These are phyloP conservation scores for Luidia sarsii DNA, from an alignment of 53 echinoderm and acorn worm species.

Conservation along the genomic window DNA sequence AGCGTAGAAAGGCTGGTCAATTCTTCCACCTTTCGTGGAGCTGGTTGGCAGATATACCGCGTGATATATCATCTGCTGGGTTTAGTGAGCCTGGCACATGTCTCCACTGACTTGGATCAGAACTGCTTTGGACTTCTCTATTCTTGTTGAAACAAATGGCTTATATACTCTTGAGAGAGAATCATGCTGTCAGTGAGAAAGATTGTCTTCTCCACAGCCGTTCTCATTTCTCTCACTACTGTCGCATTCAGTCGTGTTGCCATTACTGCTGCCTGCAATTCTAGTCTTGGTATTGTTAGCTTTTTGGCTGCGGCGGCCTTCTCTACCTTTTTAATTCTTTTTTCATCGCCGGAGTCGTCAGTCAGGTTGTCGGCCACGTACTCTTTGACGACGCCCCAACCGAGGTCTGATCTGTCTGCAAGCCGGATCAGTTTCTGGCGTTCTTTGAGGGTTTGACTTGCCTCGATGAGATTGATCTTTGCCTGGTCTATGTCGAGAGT, in stretches of 20 bases:
- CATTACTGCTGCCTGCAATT: constrained; percentile 57
- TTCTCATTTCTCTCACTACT: constrained; percentile 42
- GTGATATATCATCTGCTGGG: constrained; percentile 62
- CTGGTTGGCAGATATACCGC: constrained; percentile 37
- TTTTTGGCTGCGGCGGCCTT: too few species aligned
- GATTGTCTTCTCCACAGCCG: constrained; percentile 19
- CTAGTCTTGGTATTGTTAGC: constrained; percentile 51
- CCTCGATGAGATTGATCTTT: too few species aligned
- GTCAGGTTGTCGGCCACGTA: too few species aligned
- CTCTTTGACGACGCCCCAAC: too few species aligned
- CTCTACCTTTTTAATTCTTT: too few species aligned
- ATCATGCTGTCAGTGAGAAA: constrained; percentile 75
- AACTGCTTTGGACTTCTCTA: constrained; percentile 62
- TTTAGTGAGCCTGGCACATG: constrained; percentile 65
- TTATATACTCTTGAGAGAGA: constrained; percentile 54
- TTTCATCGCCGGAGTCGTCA: too few species aligned
- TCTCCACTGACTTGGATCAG: constrained; percentile 58
- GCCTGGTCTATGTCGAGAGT: too few species aligned
- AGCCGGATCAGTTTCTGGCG: too few species aligned
- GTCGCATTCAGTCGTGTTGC: constrained; percentile 49
- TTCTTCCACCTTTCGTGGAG: constrained; percentile 40
- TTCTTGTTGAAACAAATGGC: constrained; percentile 59
- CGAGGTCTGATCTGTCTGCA: too few species aligned
- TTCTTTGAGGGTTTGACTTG: too few species aligned
- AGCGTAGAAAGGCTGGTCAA: constrained; percentile 56